Percentiles rank a stretch among this genome's conserved stretches.
These are phyloP conservation scores for Anableps anableps DNA, from an alignment of 2,797 vertebrate species.

Conservation along the genomic window DNA sequence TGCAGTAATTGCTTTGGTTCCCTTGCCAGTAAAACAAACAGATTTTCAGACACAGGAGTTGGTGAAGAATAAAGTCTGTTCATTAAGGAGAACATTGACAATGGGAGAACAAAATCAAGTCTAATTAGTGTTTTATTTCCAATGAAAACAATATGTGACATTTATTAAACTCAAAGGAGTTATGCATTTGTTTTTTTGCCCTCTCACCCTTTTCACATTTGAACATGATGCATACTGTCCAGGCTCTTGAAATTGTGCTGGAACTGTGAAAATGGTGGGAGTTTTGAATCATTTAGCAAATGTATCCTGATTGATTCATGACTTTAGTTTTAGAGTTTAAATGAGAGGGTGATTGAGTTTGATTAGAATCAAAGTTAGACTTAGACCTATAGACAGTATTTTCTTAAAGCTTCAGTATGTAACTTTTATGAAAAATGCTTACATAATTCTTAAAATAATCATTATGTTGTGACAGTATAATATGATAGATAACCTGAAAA, in stretches of 20 bases:
- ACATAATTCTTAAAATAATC: no score
- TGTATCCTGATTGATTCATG: not conserved
- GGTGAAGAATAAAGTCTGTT: slow-evolving; percentile 6
- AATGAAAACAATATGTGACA: not conserved
- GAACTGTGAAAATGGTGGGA: not conserved
- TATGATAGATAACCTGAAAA: no score
- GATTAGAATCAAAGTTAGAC: no score
- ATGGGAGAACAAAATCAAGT: not conserved
- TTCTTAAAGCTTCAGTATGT: no score
- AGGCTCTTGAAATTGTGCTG: not conserved
- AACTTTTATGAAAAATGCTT: no score
- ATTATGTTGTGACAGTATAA: no score
- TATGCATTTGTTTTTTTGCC: not conserved
- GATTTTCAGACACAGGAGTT: slow-evolving; percentile 20
- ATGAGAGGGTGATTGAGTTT: not conserved
- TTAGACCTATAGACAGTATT: no score
- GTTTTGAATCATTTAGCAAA: not conserved
- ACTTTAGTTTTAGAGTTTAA: not conserved
- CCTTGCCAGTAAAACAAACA: slow-evolving; percentile 25
- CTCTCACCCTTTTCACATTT: not conserved
- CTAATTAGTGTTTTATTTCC: not conserved
- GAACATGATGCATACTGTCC: not conserved
- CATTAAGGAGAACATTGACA: not conserved
- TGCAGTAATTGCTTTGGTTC: slow-evolving; percentile 23
- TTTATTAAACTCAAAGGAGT: not conserved